Conservation (phyloP, 2,113 vertebrate species). For the Pontoporia blainvillei region DNA sequence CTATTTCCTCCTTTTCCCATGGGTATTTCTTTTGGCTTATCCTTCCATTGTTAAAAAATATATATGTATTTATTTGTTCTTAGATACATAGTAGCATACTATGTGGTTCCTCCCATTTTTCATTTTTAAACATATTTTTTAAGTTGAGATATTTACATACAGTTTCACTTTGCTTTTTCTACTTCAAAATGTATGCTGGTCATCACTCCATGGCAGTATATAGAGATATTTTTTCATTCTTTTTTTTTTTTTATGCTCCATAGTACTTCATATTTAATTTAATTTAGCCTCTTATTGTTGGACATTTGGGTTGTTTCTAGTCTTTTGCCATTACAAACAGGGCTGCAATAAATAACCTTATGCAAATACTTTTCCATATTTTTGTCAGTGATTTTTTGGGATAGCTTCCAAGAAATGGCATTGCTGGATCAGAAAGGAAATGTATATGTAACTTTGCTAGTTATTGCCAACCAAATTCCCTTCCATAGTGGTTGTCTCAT, state of each 20-base stretch:
- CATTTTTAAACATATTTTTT: not conserved
- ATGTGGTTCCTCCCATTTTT: not conserved
- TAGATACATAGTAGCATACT: not conserved
- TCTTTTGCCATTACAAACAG: not conserved
- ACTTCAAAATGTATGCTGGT: not conserved
- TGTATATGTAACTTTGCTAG: not conserved
- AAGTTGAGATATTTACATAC: not conserved
- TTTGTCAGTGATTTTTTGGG: not conserved
- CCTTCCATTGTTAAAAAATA: not conserved
- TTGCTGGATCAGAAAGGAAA: not conserved
- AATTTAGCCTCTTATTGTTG: not conserved
- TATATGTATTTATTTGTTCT: not conserved
- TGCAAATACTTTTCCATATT: not conserved
- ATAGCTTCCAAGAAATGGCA: not conserved
- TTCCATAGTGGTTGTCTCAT: not conserved
- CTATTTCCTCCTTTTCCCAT: not conserved
- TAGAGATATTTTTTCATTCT: not conserved
- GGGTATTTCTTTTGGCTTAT: not conserved
- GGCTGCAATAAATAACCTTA: not conserved
- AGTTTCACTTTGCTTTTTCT: not conserved
- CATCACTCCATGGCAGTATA: no score
- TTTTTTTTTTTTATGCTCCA: not conserved
- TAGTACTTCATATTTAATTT: not conserved
- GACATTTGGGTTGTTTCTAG: not conserved
- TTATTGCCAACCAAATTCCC: not conserved